These are phyloP conservation scores for Alfaro cultratus DNA, from an alignment of 2,797 vertebrate genomes.

Conservation along the genomic window DNA sequence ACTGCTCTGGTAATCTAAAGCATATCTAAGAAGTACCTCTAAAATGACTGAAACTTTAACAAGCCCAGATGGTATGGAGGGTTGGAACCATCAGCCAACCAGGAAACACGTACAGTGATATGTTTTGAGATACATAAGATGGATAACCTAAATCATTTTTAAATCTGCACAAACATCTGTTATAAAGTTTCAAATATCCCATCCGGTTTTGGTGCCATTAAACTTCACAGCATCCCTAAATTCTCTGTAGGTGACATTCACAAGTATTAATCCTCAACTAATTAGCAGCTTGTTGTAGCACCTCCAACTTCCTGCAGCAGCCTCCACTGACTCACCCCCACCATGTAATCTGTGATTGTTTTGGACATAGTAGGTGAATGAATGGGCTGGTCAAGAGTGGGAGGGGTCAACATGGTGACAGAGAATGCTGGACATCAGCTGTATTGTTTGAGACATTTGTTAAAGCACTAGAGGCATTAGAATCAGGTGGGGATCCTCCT, in stretches of 20 bases:
- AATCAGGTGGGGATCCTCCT: conserved; percentile 42
- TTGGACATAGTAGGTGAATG: not conserved
- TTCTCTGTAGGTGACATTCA: conserved; percentile 15
- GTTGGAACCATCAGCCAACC: not conserved
- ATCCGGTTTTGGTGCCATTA: conserved; percentile 15
- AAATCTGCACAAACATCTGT: not conserved
- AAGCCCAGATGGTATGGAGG: not conserved
- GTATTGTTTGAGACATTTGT: conserved; percentile 56
- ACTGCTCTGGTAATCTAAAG: not conserved
- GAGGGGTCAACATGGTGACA: conserved; percentile 13
- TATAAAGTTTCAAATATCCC: conserved; percentile 5
- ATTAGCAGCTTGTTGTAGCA: conserved; percentile 63
- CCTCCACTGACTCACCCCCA: conserved; percentile 5
- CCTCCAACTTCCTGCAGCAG: conserved; percentile 32
- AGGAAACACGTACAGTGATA: not conserved
- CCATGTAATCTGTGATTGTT: conserved; percentile 14
- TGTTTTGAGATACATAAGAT: not conserved
- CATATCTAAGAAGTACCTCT: not conserved
- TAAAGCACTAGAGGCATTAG: conserved; percentile 30
- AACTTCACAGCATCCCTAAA: conserved; percentile 19
- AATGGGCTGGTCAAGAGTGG: not conserved
- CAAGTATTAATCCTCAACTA: conserved; percentile 53
- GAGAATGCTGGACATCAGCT: conserved; percentile 8
- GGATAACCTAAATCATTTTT: not conserved
- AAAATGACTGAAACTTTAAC: not conserved